Percentiles rank a stretch among this genome's conserved stretches.
phyloP scores from a whole-genome alignment of 2,888 invertebrate genomes.

The Drosophila borborema region DNA sequence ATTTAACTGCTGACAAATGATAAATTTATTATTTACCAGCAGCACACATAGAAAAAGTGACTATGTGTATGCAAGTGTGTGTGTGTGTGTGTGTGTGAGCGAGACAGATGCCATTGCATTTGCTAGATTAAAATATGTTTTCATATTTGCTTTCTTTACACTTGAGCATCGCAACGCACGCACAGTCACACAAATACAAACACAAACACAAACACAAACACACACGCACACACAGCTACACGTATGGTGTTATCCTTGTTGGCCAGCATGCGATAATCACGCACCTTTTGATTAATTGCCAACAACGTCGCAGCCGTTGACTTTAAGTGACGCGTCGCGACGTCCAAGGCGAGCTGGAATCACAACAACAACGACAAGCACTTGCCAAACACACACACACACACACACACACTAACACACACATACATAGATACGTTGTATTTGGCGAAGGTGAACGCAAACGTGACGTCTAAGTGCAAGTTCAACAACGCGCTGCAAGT shows the following conservation, averaged over 20 bases:
- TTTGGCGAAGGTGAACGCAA: slow-evolving; percentile 37
- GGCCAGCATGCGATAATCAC: slow-evolving; percentile 72
- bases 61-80: not conserved
- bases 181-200: slow-evolving; percentile 10
- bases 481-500: slow-evolving; percentile 71
- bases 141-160: slow-evolving; percentile 76
- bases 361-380: slow-evolving; percentile 1
- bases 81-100: not conserved
- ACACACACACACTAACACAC: not conserved
- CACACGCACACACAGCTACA: slow-evolving; percentile 1
- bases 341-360: slow-evolving; percentile 1
- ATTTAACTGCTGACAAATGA: slow-evolving; percentile 83
- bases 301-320: slow-evolving; percentile 57
- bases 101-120: slow-evolving; percentile 56
- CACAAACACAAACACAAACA: not conserved
- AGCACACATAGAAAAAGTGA: slow-evolving; percentile 40
- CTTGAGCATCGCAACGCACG: slow-evolving; percentile 39
- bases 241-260: slow-evolving; percentile 34
- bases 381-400: not conserved
- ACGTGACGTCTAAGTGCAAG: slow-evolving; percentile 69
- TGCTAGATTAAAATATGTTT: slow-evolving; percentile 79
- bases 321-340: slow-evolving; percentile 47
- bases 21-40: slow-evolving; percentile 83
- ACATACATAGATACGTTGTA: slow-evolving; percentile 14
- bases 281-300: slow-evolving; percentile 83